These are phyloP conservation scores for Lathamus discolor DNA, from an alignment of 2,113 vertebrate species.

Conservation along the genomic window DNA sequence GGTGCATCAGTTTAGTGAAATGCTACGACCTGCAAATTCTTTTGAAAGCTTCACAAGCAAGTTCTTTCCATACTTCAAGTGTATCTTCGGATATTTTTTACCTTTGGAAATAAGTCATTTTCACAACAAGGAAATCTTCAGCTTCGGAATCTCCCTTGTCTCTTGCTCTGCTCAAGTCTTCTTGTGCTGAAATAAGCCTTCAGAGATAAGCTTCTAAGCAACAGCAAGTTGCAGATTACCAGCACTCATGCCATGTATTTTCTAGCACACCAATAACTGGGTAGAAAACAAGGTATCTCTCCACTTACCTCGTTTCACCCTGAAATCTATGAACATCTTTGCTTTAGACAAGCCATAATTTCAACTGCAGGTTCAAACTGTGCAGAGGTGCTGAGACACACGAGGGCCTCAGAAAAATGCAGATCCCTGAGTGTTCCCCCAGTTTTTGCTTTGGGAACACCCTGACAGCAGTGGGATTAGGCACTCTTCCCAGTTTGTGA, in stretches of 20 bases:
- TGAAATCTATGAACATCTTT: background rate
- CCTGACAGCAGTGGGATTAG: background rate
- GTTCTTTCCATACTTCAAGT: background rate
- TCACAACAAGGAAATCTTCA: background rate
- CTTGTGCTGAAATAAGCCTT: background rate
- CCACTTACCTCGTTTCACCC: background rate
- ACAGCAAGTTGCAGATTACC: background rate
- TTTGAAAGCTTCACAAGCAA: background rate
- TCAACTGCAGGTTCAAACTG: background rate
- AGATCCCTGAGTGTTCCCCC: background rate
- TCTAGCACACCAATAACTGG: background rate
- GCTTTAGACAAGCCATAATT: background rate
- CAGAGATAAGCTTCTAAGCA: background rate
- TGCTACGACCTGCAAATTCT: fast-evolving
- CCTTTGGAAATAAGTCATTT: conserved; percentile 7
- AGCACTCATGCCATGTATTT: background rate
- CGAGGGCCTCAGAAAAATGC: background rate
- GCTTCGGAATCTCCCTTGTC: background rate
- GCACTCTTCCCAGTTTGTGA: fast-evolving
- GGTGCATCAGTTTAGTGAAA: background rate
- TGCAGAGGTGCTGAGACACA: background rate
- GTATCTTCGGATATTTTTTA: background rate
- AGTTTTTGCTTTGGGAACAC: background rate
- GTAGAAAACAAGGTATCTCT: background rate
- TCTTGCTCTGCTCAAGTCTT: background rate